Percentiles rank a stretch among this genome's conserved stretches.
phyloP scores from a whole-genome alignment of 2,888 invertebrate species.

The Agapetus fuscipes region DNA sequence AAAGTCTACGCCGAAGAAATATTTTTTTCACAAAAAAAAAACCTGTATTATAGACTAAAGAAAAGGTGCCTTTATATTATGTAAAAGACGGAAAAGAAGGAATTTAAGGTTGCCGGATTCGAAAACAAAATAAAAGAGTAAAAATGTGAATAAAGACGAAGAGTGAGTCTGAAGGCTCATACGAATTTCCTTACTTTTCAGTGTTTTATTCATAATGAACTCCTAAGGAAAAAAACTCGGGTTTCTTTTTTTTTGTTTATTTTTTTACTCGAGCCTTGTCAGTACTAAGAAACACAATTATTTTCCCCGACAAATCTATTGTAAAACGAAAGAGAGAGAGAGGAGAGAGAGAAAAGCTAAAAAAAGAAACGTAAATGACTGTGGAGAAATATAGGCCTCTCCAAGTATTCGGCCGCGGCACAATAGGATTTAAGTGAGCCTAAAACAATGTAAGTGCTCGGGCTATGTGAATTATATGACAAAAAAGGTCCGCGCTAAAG shows the following conservation, averaged over 20 bases:
- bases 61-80: too few relatives aligned
- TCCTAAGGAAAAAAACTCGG: neutral
- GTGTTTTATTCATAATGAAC: conserved; percentile 4
- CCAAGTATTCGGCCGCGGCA: conserved; percentile 2
- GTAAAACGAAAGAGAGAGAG: neutral
- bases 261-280: conserved; percentile 1
- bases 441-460: conserved; percentile 10
- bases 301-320: conserved; percentile 6
- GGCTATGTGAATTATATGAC: conserved; percentile 11
- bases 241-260: too few relatives aligned
- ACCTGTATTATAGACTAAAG: too few relatives aligned
- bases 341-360: conserved; percentile 1
- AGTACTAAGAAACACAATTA: conserved; percentile 6
- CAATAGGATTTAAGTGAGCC: conserved; percentile 11
- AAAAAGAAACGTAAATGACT: conserved; percentile 1
- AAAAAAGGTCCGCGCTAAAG: conserved; percentile 11
- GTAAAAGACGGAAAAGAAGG: neutral
- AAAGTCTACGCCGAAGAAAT: too few relatives aligned
- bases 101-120: conserved; percentile 1
- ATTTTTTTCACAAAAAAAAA: too few relatives aligned
- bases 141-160: conserved; percentile 1
- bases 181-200: conserved; percentile 1
- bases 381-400: conserved; percentile 4
- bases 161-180: conserved; percentile 1
- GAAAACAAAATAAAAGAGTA: conserved; percentile 3